Evolutionary conservation across 2,797 vertebrate genomes (phyloP), one percentile per base, ranked within the genome.

Genomic region (Anableps anableps): DNA sequence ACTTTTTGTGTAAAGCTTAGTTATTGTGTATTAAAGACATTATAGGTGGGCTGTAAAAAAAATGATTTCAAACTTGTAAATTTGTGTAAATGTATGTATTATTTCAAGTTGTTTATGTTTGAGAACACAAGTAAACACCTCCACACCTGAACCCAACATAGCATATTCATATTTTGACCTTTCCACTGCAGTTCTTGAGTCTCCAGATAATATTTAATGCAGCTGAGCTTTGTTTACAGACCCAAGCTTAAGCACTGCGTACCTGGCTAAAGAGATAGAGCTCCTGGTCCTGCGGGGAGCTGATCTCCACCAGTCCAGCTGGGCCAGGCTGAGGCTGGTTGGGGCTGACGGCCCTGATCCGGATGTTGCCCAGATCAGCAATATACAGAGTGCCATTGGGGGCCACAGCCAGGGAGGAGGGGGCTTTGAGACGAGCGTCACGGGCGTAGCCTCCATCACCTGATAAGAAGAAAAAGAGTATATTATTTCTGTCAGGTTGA

Each of bases 381-480:
- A 99, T 94, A 14, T 98, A 98, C 58, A 99, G 93, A 0, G 97
- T 98, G 79, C 97, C 97, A 9, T 98, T 97, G 47, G 98, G 97
- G 31, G 97, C 97, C 84, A 97, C 97, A 0, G 98, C 96, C 81
- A 99, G 94, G 21, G 98, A 98, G 48, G 97, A 97, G 9, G 98
- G 98, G 0, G 98, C 97, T 93, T 99, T 99, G 90, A 99, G 96
- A 77, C 96, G 97, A 26, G 97, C 97, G 19, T 99, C 98, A 74
- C 98, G 97, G 88, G 98, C 98, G 66, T 98, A 99, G 58, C 97
- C 97, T 79, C 97, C 97, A 31, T 99, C 98, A 82, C 98, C 98
- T 99, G 91, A 83, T 85, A 78, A 81, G 64, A 80, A 23, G 79
- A 76, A 80, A 29, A 77, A 82, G 48, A 77, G 70, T n/a, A 72